These are phyloP conservation scores for Atrichornis clamosus DNA, from an alignment of 2,113 vertebrate genomes.

Conservation along the genomic window DNA sequence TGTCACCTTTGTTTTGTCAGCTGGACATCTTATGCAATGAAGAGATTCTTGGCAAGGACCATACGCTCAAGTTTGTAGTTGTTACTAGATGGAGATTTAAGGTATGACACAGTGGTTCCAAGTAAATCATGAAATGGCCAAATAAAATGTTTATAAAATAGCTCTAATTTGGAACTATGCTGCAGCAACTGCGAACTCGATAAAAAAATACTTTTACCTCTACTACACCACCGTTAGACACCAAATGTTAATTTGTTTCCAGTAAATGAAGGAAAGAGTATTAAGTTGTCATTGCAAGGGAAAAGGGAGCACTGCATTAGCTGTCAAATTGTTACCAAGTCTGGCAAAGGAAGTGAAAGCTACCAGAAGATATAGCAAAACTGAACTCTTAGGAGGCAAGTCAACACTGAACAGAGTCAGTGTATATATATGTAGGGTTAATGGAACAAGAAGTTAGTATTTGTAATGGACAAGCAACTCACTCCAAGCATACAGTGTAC, in stretches of 20 bases:
- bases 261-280: neutral
- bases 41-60: slow-evolving; percentile 98
- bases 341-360: neutral
- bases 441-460: neutral
- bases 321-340: neutral
- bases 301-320: neutral
- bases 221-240: neutral
- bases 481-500: neutral
- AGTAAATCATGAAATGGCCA: neutral
- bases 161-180: neutral
- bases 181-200: neutral
- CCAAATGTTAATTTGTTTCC: neutral
- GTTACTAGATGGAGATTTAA: slow-evolving; percentile 99
- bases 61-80: slow-evolving; percentile 98
- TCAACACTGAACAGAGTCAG: neutral
- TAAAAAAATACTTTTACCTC: neutral
- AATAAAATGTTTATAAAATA: neutral
- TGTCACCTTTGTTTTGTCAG: slow-evolving; percentile 67
- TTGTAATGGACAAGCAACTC: neutral
- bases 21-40: slow-evolving; percentile 99
- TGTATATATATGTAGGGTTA: neutral
- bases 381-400: neutral
- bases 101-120: slow-evolving; percentile 64
- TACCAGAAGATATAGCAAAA: neutral
- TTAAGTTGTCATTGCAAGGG: neutral